phyloP scores from a whole-genome alignment of 2,797 vertebrate species.

The Catostomus latipinnis region DNA sequence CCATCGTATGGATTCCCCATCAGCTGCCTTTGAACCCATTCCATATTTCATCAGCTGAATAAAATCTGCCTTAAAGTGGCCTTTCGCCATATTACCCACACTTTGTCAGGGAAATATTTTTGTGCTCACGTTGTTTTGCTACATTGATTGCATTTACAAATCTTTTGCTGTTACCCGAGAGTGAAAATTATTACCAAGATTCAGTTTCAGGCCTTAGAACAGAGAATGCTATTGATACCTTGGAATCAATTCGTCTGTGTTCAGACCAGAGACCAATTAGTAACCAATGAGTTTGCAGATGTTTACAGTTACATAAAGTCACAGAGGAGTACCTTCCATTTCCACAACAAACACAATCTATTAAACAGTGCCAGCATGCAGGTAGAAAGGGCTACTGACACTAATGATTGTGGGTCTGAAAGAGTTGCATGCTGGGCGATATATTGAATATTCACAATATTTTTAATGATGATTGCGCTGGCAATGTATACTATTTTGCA shows the following conservation, averaged over 20 bases:
- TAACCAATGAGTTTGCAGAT: conserved; percentile 52
- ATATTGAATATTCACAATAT: too few species aligned
- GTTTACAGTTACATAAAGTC: conserved; percentile 47
- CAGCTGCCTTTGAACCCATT: conserved; percentile 59
- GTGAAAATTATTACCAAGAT: conserved; percentile 72
- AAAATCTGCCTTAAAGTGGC: conserved; percentile 21
- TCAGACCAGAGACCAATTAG: conserved; percentile 60
- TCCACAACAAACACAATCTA: conserved; percentile 56
- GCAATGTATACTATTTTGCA: too few species aligned
- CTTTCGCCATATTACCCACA: not conserved
- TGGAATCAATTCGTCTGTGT: conserved; percentile 72
- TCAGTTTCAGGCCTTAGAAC: conserved; percentile 74
- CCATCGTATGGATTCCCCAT: conserved; percentile 63
- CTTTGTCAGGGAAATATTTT: conserved; percentile 55
- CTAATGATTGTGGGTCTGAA: conserved; percentile 17
- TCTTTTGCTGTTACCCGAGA: conserved; percentile 69
- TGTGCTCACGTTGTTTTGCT: conserved; percentile 62
- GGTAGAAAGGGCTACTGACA: not conserved
- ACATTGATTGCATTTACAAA: conserved; percentile 67
- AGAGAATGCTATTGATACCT: conserved; percentile 73
- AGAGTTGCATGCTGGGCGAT: conserved; percentile 50
- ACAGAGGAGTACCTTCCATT: conserved; percentile 50
- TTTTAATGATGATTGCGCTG: too few species aligned
- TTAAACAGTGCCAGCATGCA: conserved; percentile 24
- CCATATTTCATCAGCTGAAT: conserved; percentile 19